These are phyloP conservation scores for Betta splendens DNA, from an alignment of 2,797 vertebrate species.

Conservation along the genomic window DNA sequence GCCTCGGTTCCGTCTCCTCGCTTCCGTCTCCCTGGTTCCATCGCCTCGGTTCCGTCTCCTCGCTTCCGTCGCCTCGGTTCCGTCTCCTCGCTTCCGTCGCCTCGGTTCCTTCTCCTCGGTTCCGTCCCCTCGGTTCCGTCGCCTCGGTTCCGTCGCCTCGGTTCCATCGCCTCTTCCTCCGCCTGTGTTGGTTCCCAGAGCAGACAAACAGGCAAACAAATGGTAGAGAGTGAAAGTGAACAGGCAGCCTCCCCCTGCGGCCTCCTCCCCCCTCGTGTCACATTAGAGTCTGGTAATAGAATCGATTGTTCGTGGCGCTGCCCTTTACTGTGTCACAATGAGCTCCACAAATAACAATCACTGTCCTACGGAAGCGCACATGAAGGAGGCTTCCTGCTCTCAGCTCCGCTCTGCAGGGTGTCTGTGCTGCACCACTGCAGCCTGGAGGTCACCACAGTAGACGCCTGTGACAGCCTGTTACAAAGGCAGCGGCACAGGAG, in stretches of 20 bases:
- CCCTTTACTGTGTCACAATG: constrained; percentile 36
- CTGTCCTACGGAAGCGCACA: constrained; percentile 46
- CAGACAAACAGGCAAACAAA: constrained; percentile 11
- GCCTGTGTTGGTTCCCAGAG: constrained; percentile 60
- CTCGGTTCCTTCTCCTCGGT: too few species aligned
- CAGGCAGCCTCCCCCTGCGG: too few species aligned
- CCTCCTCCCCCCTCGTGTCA: constrained; percentile 31
- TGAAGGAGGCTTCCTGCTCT: background rate
- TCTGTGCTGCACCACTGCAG: constrained; percentile 13
- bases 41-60: too few species aligned
- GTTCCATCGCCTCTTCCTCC: constrained; percentile 13
- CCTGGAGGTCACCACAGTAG: constrained; percentile 43
- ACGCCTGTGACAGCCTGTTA: constrained; percentile 67
- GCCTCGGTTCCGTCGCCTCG: constrained; percentile 22
- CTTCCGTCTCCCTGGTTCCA: too few species aligned
- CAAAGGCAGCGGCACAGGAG: constrained; percentile 17
- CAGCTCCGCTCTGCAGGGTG: constrained; percentile 26
- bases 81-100: too few species aligned
- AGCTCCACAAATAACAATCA: constrained; percentile 58
- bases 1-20: too few species aligned
- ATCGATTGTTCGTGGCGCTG: constrained; percentile 46
- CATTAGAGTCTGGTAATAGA: constrained; percentile 53
- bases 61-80: too few species aligned
- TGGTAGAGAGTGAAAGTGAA: too few species aligned
- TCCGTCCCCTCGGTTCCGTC: background rate